A percentile compares a stretch with the other conserved stretches of the same genome.
phyloP scores from a whole-genome alignment of 1,140 invertebrate genomes.

The Trinorchestia longiramus region DNA sequence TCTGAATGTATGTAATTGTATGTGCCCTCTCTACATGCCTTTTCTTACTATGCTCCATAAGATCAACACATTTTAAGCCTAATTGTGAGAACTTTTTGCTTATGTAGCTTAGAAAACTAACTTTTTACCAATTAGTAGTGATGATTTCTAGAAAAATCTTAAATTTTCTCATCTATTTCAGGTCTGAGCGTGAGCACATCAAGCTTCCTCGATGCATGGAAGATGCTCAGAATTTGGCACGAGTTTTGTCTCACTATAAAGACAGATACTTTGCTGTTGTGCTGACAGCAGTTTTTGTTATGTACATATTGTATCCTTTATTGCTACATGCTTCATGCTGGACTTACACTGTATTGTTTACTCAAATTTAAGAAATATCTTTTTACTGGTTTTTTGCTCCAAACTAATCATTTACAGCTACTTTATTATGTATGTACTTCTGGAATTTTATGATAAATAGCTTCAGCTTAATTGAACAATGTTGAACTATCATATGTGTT shows the following conservation, averaged over 20 bases:
- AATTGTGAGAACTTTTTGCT: not conserved
- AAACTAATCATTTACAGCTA: too few species aligned
- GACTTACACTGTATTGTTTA: not conserved
- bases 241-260: slow-evolving; percentile 41
- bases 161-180: not conserved
- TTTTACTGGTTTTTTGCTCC: too few species aligned
- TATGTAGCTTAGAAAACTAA: not conserved
- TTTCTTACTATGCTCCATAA: too few species aligned
- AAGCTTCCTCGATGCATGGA: slow-evolving; percentile 29
- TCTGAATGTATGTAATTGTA: too few species aligned
- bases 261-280: slow-evolving; percentile 36
- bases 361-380: not conserved
- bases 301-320: slow-evolving; percentile 44
- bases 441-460: too few species aligned
- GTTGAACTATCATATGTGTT: too few species aligned
- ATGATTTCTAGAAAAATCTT: not conserved
- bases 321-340: not conserved
- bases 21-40: too few species aligned
- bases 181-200: slow-evolving; percentile 34
- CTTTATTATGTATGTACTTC: too few species aligned
- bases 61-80: not conserved
- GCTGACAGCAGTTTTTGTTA: slow-evolving; percentile 29
- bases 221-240: slow-evolving; percentile 38
- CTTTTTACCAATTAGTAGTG: not conserved
- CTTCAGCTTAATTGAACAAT: too few species aligned